Evolutionary conservation across 2,113 vertebrate genomes (phyloP).

Genomic region (Otus sunia): DNA sequence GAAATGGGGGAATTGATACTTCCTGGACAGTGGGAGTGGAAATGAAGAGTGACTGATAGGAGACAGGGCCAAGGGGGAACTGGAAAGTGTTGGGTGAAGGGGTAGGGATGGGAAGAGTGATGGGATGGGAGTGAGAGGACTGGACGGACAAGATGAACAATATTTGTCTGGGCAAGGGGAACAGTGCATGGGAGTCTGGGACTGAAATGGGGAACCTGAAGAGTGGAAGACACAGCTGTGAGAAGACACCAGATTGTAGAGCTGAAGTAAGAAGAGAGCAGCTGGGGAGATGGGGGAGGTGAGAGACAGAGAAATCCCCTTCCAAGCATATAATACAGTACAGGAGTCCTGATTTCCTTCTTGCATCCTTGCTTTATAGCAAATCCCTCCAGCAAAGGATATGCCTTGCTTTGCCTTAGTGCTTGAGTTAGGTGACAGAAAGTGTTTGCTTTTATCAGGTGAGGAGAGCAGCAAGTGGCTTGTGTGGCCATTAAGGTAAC

Average conservation of each 20-base stretch:
- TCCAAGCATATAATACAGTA: not conserved
- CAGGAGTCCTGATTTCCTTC: not conserved
- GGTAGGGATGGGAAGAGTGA: not conserved
- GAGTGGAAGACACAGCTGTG: not conserved
- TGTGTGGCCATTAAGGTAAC: not conserved
- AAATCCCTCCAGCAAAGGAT: not conserved
- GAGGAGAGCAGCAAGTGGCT: not conserved
- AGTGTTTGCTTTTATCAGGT: not conserved
- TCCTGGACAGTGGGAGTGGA: not conserved
- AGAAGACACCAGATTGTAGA: not conserved
- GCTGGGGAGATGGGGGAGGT: not conserved
- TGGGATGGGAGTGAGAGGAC: not conserved
- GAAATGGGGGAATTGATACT: not conserved
- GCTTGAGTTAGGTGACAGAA: not conserved
- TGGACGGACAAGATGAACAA: not conserved
- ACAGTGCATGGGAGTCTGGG: not conserved
- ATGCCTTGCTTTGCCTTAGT: not conserved
- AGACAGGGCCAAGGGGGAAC: not conserved
- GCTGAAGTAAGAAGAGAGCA: not conserved
- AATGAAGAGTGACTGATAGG: not conserved
- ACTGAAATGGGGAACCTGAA: not conserved
- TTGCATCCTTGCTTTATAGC: not conserved
- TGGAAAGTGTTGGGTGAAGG: not conserved
- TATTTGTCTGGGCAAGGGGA: not conserved
- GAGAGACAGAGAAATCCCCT: conserved; percentile 2